phyloP scores from a whole-genome alignment of 2,888 invertebrate genomes.

The Scrobipalpa atriplicella region DNA sequence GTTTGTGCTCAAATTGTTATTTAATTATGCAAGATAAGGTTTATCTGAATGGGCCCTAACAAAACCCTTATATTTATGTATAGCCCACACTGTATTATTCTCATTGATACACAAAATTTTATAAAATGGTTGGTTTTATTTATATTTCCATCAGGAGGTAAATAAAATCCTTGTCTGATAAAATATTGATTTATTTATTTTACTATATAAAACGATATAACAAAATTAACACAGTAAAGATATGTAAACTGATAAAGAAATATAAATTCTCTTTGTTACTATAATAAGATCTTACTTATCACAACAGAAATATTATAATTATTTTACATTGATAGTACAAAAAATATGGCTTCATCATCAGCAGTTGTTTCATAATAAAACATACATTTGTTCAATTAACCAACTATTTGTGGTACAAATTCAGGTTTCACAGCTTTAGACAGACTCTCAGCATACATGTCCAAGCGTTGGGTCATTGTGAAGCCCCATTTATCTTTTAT shows the following conservation, averaged over 20 bases:
- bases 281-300: neutral
- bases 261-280: neutral
- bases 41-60: slow-evolving; percentile 68
- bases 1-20: slow-evolving; percentile 45
- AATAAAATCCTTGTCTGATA: slow-evolving; percentile 13
- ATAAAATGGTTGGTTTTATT: slow-evolving; percentile 67
- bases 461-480: slow-evolving; percentile 97
- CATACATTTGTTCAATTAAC: slow-evolving; percentile 36
- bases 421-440: slow-evolving; percentile 59
- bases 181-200: slow-evolving; percentile 7
- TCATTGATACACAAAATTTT: slow-evolving; percentile 79
- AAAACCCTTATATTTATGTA: slow-evolving; percentile 69
- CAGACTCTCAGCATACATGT: slow-evolving; percentile 93
- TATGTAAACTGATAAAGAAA: neutral
- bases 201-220: slow-evolving; percentile 5
- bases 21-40: slow-evolving; percentile 35
- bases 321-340: no score
- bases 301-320: neutral
- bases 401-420: slow-evolving; percentile 63
- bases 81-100: slow-evolving; percentile 79
- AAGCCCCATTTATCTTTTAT: slow-evolving; percentile 98
- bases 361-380: no score
- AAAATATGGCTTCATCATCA: no score
- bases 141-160: neutral
- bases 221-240: neutral